These are phyloP conservation scores for Lerista edwardsae DNA, from an alignment of 2,797 vertebrate genomes.

Conservation along the genomic window DNA sequence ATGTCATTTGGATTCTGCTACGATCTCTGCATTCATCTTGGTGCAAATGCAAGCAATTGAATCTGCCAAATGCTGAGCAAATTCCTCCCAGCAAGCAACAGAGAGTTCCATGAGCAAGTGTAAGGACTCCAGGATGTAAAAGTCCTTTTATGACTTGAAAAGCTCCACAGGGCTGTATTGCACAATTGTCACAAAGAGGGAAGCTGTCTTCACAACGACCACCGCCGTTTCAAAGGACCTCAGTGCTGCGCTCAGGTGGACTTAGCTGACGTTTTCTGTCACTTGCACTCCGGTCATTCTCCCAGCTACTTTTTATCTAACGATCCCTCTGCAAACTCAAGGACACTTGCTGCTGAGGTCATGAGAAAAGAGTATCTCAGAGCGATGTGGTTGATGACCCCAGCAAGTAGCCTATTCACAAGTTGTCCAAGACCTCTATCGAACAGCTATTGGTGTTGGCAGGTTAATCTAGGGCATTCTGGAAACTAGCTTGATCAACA, in stretches of 20 bases:
- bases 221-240: not conserved
- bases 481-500: not conserved
- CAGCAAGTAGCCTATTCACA: not conserved
- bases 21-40: not conserved
- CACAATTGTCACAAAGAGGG: not conserved
- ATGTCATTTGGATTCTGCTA: not conserved
- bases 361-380: not conserved
- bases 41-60: not conserved
- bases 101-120: not conserved
- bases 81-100: constrained; percentile 5
- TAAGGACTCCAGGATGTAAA: not conserved
- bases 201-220: not conserved
- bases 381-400: not conserved
- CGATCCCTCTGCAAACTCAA: not conserved
- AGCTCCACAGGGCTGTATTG: not conserved
- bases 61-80: not conserved
- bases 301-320: not conserved
- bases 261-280: not conserved
- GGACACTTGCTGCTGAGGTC: not conserved
- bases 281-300: not conserved
- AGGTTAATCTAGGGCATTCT: not conserved
- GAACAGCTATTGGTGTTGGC: not conserved
- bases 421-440: not conserved
- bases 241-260: not conserved
- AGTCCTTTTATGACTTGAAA: not conserved